Evolutionary conservation across 1,140 invertebrate genomes (phyloP).

Genomic region (Hesperophylax magnus): DNA sequence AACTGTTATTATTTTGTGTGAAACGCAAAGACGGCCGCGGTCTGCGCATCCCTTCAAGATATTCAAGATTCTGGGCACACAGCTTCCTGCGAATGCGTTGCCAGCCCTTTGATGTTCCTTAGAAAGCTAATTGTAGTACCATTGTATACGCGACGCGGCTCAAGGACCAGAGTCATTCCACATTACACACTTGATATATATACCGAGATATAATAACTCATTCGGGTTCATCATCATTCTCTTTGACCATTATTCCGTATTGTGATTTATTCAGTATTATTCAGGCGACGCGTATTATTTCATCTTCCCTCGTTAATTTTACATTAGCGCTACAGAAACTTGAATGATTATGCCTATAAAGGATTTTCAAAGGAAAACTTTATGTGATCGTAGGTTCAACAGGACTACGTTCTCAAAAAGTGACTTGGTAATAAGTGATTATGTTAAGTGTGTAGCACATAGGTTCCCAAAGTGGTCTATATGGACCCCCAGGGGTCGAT

Average conservation of each 20-base stretch:
- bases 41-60: not conserved
- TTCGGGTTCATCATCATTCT: conserved; percentile 13
- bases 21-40: no score
- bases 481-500: no score
- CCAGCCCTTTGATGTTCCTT: not conserved
- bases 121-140: conserved; percentile 28
- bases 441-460: no score
- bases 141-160: not conserved
- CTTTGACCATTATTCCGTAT: conserved; percentile 14
- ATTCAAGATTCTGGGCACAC: not conserved
- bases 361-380: no score
- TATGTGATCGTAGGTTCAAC: no score
- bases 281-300: not conserved
- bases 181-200: not conserved
- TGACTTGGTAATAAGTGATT: no score
- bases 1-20: no score
- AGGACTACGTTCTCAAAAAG: no score
- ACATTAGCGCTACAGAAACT: no score
- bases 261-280: not conserved
- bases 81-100: not conserved
- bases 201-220: not conserved
- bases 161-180: not conserved
- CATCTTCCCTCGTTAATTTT: no score
- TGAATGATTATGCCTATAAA: no score
- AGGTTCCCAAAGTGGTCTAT: no score